Evolutionary conservation across 2,888 invertebrate species (phyloP).

Genomic region (Archips xylosteana): DNA sequence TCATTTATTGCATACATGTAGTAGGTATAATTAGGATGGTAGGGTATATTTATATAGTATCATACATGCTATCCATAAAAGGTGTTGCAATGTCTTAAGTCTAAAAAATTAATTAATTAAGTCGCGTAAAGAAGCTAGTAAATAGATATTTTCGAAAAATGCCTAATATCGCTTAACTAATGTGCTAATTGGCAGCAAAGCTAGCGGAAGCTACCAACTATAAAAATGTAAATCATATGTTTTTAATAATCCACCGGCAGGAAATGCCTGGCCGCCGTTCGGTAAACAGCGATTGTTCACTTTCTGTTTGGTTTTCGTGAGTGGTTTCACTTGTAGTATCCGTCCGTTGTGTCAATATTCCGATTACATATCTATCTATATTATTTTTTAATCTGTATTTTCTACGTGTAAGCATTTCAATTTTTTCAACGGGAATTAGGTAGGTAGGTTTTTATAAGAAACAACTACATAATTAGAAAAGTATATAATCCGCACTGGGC

Average conservation of each 20-base stretch:
- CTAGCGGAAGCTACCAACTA: constrained; percentile 14
- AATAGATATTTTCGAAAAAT: too few species aligned
- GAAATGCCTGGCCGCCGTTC: constrained; percentile 33
- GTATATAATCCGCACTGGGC: too few species aligned
- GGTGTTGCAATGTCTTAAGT: too few species aligned
- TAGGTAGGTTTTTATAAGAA: too few species aligned
- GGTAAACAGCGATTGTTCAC: constrained; percentile 41
- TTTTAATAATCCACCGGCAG: constrained; percentile 33
- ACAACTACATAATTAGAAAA: too few species aligned
- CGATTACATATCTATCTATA: constrained; percentile 3
- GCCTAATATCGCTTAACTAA: too few species aligned
- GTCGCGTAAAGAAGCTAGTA: too few species aligned
- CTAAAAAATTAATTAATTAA: too few species aligned
- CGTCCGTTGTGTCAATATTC: constrained; percentile 38
- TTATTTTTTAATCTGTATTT: neutral
- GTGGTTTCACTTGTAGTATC: constrained; percentile 43
- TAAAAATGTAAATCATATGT: constrained; percentile 36
- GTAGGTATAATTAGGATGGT: too few species aligned
- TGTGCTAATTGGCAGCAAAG: neutral
- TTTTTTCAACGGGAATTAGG: neutral
- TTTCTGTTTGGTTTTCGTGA: constrained; percentile 42
- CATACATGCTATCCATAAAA: too few species aligned
- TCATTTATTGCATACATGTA: too few species aligned
- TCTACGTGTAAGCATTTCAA: neutral
- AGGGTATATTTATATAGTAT: too few species aligned